These are phyloP conservation scores for Catocala sponsa DNA, from an alignment of 2,888 invertebrate species.

Conservation along the genomic window DNA sequence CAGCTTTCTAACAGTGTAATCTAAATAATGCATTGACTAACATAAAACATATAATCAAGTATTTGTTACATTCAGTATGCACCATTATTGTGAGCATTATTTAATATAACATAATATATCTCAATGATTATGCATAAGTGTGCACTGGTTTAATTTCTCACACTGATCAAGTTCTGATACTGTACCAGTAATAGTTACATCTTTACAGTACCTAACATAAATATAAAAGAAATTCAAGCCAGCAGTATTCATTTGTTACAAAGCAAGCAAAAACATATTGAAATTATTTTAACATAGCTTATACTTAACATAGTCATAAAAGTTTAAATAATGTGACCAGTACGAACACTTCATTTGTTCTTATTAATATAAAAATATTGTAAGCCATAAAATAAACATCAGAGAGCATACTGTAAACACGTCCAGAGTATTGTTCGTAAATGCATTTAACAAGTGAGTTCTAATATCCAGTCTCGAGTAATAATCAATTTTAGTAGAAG, in stretches of 20 bases:
- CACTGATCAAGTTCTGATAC: no score
- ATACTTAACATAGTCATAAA: conserved; percentile 17
- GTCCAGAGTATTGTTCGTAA: conserved; percentile 47
- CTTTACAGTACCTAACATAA: neutral
- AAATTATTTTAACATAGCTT: conserved; percentile 25
- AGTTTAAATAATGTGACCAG: conserved; percentile 32
- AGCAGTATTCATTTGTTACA: conserved; percentile 10
- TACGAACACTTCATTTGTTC: conserved; percentile 22
- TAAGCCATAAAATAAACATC: conserved; percentile 10
- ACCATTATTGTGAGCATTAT: conserved; percentile 8
- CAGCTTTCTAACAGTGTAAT: neutral
- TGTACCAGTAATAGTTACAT: no score
- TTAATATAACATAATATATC: neutral
- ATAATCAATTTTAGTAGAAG: neutral
- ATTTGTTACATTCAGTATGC: conserved; percentile 6
- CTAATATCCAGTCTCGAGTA: conserved; percentile 11
- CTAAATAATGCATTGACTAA: conserved; percentile 2
- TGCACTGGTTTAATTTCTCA: no score
- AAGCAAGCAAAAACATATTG: conserved; percentile 24
- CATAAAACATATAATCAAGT: neutral
- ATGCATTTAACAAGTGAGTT: conserved; percentile 32
- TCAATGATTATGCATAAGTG: no score
- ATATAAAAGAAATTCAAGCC: neutral
- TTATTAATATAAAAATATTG: conserved; percentile 10
- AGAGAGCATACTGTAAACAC: conserved; percentile 43